These are phyloP conservation scores for Cyphomyrus discorhynchus DNA, from an alignment of 2,113 vertebrate genomes.

Conservation along the genomic window DNA sequence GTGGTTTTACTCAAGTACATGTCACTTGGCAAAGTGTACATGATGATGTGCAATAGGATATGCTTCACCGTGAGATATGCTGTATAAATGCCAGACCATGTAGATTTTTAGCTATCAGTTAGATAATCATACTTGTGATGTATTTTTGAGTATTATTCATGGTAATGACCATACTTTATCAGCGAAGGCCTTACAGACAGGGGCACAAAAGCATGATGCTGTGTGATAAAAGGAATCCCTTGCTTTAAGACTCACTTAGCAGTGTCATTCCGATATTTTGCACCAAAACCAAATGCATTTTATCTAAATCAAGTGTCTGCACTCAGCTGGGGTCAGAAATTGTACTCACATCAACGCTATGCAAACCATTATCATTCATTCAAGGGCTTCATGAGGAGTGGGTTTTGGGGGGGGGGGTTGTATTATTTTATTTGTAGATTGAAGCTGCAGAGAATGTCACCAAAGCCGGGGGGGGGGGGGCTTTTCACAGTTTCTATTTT, in stretches of 20 bases:
- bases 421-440: not conserved
- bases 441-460: not conserved
- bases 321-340: not conserved
- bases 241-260: not conserved
- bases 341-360: not conserved
- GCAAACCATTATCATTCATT: not conserved
- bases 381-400: not conserved
- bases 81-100: not conserved
- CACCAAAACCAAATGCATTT: not conserved
- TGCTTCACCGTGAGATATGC: not conserved
- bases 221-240: not conserved
- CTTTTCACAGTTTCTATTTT: not conserved
- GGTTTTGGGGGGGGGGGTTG: not conserved
- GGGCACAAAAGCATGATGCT: not conserved
- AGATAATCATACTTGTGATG: not conserved
- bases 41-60: not conserved
- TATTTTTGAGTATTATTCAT: not conserved
- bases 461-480: not conserved
- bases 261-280: not conserved
- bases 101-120: not conserved
- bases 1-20: not conserved
- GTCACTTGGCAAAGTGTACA: not conserved
- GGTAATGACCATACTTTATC: not conserved
- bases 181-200: not conserved
- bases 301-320: slow-evolving; percentile 3